Conservation (phyloP, 2,888 invertebrate genomes). For the Synergus japonicus region DNA sequence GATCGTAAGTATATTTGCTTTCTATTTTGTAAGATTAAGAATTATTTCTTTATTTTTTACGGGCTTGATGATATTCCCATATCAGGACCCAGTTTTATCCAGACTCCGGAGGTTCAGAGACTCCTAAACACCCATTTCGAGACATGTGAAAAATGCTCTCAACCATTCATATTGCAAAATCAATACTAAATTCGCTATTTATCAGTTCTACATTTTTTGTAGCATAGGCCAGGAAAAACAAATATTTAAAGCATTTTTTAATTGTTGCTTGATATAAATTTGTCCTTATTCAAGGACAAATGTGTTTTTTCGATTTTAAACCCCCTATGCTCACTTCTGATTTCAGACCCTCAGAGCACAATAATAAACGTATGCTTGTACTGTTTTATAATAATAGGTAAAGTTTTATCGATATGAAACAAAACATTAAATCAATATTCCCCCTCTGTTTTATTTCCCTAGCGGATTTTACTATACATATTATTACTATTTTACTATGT, state of each 20-base stretch:
- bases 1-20: slow-evolving; percentile 5
- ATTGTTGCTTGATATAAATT: not conserved
- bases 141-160: not conserved
- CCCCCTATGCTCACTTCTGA: not conserved
- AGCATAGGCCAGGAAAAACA: not conserved
- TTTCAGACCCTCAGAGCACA: not conserved
- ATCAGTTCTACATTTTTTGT: not conserved
- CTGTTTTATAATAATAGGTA: not conserved
- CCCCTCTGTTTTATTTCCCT: not conserved
- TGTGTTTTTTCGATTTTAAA: not conserved
- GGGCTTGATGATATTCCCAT: not conserved
- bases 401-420: not conserved
- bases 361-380: not conserved
- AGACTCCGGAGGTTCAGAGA: not conserved
- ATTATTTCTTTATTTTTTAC: not conserved
- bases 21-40: not conserved
- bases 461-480: not conserved
- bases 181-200: slow-evolving; percentile 8
- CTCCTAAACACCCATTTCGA: slow-evolving; percentile 12
- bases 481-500: too few species aligned
- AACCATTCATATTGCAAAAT: slow-evolving; percentile 15
- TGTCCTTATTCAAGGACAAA: not conserved
- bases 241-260: not conserved
- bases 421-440: not conserved
- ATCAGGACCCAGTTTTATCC: not conserved